phyloP scores from a whole-genome alignment of 2,797 vertebrate genomes.

The Enteromius argenteus region DNA sequence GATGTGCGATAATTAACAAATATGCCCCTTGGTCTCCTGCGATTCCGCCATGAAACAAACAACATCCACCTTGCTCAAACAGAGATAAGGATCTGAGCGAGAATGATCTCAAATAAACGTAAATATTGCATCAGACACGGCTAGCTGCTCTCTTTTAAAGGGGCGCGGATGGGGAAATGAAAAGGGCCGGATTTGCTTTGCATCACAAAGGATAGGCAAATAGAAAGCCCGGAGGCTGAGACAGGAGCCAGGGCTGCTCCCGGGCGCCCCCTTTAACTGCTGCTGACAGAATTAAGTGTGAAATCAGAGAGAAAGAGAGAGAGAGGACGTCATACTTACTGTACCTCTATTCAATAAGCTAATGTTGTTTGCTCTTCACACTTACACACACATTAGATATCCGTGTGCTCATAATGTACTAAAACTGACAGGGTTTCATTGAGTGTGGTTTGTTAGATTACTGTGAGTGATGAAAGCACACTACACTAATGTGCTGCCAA shows the following conservation, averaged over 20 bases:
- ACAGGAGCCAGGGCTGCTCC: constrained; percentile 58
- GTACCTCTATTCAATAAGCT: constrained; percentile 51
- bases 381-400: constrained; percentile 33
- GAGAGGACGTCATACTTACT: constrained; percentile 37
- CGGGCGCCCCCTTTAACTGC: constrained; percentile 68
- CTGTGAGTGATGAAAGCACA: constrained; percentile 29
- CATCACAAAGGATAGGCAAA: constrained; percentile 63
- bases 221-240: constrained; percentile 47
- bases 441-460: constrained; percentile 29
- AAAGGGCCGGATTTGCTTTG: constrained; percentile 55
- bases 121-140: constrained; percentile 75
- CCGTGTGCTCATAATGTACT: constrained; percentile 4
- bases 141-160: constrained; percentile 60
- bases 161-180: constrained; percentile 57
- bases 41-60: constrained; percentile 78
- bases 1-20: constrained; percentile 80
- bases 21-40: constrained; percentile 78
- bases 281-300: constrained; percentile 21
- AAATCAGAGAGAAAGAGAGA: constrained; percentile 41
- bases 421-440: constrained; percentile 40
- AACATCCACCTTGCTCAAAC: constrained; percentile 75
- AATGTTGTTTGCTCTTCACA: constrained; percentile 64
- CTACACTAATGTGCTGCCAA: constrained; percentile 65
- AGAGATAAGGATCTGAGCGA: constrained; percentile 68
- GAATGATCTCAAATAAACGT: constrained; percentile 66